Percentiles rank a stretch among this genome's conserved stretches.
phyloP scores from a whole-genome alignment of 2,797 vertebrate species.

The Eulemur coronatus region DNA sequence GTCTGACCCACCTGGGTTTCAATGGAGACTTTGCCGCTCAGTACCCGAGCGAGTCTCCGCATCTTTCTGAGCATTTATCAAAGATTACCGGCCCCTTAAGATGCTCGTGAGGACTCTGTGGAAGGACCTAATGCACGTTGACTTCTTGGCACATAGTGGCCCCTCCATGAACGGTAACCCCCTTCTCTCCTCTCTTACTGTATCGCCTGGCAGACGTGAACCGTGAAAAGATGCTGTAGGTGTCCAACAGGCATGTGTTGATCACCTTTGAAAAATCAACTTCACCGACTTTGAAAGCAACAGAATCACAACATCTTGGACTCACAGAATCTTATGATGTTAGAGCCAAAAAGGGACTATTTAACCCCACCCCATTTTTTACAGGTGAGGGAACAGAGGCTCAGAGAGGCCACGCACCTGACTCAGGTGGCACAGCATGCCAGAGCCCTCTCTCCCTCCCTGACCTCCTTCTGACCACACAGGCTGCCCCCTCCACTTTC shows the following conservation, averaged over 20 bases:
- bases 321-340: not conserved
- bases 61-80: not conserved
- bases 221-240: fast-evolving
- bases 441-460: not conserved
- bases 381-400: not conserved
- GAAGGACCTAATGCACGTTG: fast-evolving
- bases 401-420: not conserved
- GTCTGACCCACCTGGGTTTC: not conserved
- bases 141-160: not conserved
- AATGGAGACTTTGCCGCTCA: not conserved
- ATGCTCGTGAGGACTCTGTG: fast-evolving
- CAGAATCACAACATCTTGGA: not conserved
- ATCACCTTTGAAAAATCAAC: not conserved
- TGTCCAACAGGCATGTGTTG: not conserved
- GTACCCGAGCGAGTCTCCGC: not conserved
- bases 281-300: not conserved
- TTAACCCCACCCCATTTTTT: no score
- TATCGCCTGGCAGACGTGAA: fast-evolving
- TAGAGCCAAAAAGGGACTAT: not conserved
- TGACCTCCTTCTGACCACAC: fast-evolving
- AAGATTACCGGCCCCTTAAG: fast-evolving
- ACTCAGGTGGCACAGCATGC: not conserved
- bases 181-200: no score
- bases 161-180: fast-evolving
- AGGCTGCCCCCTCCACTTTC: not conserved